Conservation (phyloP, 2,113 vertebrate genomes). For the Isichthys henryi region DNA sequence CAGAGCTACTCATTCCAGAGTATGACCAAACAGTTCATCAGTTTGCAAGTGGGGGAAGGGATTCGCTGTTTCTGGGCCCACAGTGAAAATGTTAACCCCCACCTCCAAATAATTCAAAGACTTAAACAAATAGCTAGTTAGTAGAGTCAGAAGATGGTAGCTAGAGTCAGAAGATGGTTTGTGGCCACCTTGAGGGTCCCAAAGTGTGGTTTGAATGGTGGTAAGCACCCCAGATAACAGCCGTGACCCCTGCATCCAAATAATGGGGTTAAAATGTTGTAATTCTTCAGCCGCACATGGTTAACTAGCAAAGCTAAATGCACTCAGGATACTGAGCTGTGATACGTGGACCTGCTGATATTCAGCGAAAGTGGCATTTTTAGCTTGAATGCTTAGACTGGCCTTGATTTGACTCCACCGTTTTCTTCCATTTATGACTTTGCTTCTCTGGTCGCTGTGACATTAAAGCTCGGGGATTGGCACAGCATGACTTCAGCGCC, state of each 20-base stretch:
- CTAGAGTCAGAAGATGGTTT: neutral
- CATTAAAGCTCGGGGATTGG: neutral
- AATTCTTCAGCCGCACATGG: neutral
- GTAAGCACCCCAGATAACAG: neutral
- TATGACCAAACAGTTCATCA: neutral
- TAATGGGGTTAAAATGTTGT: neutral
- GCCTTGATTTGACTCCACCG: neutral
- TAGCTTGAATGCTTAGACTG: neutral
- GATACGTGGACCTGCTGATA: neutral
- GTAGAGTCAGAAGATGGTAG: neutral
- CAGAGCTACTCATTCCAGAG: neutral
- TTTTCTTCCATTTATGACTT: neutral
- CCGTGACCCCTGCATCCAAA: neutral
- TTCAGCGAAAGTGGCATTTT: neutral
- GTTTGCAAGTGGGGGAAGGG: neutral
- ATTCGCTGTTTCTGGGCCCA: neutral
- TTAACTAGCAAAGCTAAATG: neutral
- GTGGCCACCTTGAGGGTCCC: neutral
- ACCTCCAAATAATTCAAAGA: neutral
- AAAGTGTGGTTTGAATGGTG: neutral
- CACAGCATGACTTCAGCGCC: neutral
- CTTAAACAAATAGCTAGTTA: neutral
- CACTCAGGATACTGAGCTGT: neutral
- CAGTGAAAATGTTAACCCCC: neutral
- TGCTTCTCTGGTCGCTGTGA: neutral